phyloP scores from a whole-genome alignment of 1,140 invertebrate genomes.

The Cotesia typhae region DNA sequence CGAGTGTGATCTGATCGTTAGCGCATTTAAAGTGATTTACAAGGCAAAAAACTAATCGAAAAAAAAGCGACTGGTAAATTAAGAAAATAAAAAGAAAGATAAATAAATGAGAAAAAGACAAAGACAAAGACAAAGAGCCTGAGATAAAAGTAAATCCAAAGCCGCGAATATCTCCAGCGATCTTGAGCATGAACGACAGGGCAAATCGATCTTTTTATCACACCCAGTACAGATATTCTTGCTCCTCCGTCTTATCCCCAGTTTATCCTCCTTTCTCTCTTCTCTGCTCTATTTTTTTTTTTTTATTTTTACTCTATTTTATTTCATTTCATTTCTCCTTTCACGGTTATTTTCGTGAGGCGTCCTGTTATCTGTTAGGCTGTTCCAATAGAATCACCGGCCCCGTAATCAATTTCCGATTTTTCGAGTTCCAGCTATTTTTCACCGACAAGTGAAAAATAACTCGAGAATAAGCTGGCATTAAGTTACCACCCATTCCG shows the following conservation, averaged over 20 bases:
- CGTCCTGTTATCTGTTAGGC: conserved; percentile 21
- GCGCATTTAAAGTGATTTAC: conserved; percentile 34
- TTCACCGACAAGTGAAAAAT: conserved; percentile 59
- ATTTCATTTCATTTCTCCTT: not conserved
- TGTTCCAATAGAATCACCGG: conserved; percentile 22
- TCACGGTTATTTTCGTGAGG: not conserved
- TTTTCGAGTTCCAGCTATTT: conserved; percentile 55
- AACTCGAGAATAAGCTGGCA: conserved; percentile 53
- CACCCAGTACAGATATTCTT: not conserved
- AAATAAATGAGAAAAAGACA: not conserved
- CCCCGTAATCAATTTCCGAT: conserved; percentile 60
- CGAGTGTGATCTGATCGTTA: conserved; percentile 21
- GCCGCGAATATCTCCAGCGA: conserved; percentile 29
- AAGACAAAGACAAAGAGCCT: conserved; percentile 22
- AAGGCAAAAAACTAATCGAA: conserved; percentile 12
- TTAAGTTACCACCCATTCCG: conserved; percentile 34
- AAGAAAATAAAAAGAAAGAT: no score
- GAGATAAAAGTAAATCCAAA: conserved; percentile 30
- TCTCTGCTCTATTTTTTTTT: conserved; percentile 20
- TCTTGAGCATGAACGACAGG: conserved; percentile 30
- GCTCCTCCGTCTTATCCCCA: not conserved
- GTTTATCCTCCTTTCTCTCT: conserved; percentile 28
- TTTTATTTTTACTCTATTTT: not conserved
- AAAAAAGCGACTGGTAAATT: no score
- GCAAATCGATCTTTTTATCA: conserved; percentile 38